phyloP scores from a whole-genome alignment of 1,140 invertebrate genomes.

The Cotesia glomerata region DNA sequence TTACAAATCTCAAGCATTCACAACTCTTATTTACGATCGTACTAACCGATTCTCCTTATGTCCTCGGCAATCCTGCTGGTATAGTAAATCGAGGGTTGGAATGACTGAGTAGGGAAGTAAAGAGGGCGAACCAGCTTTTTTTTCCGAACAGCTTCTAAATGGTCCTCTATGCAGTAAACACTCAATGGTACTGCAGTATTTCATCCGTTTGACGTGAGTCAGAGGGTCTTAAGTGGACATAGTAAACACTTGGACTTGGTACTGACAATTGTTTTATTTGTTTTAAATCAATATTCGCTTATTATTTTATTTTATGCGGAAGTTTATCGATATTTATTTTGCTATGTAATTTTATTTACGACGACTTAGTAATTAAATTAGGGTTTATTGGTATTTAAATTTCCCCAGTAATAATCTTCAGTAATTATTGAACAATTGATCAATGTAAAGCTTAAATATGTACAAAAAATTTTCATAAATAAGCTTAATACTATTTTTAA shows the following conservation, averaged over 20 bases:
- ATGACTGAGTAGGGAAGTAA: background rate
- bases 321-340: background rate
- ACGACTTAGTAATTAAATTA: too few species aligned
- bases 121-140: background rate
- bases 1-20: background rate
- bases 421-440: too few species aligned
- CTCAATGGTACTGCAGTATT: conserved; percentile 45
- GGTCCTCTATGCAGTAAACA: conserved; percentile 43
- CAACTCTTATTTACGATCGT: background rate
- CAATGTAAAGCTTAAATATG: too few species aligned
- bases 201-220: conserved; percentile 30
- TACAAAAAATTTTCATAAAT: too few species aligned
- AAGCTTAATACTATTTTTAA: too few species aligned
- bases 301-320: background rate
- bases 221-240: conserved; percentile 22
- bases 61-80: background rate
- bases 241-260: background rate
- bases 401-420: too few species aligned
- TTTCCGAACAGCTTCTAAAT: background rate
- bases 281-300: background rate
- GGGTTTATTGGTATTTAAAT: too few species aligned
- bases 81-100: background rate
- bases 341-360: background rate
- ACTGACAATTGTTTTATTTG: too few species aligned
- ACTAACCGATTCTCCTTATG: background rate